These are phyloP conservation scores for Cosmia pyralina DNA, from an alignment of 2,888 invertebrate species.

Conservation along the genomic window DNA sequence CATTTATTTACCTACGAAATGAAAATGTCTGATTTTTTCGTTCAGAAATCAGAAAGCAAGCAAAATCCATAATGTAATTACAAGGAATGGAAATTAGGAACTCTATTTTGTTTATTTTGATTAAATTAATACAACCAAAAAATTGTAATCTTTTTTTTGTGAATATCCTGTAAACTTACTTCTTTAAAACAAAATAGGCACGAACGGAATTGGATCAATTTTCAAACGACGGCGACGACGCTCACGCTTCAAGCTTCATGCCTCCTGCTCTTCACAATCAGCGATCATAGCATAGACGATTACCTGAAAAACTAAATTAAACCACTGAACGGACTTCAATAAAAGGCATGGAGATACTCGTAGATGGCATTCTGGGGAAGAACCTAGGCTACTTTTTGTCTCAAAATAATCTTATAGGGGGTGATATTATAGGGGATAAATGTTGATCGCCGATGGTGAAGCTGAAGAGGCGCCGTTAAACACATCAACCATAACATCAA, in stretches of 20 bases:
- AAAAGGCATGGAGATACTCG: too few relatives aligned
- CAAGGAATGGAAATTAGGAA: background rate
- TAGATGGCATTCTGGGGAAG: too few relatives aligned
- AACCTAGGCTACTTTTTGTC: too few relatives aligned
- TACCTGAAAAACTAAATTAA: too few relatives aligned
- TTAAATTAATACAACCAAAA: background rate
- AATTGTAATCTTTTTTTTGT: background rate
- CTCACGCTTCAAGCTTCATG: background rate
- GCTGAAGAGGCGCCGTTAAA: too few relatives aligned
- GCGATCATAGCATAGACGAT: too few relatives aligned
- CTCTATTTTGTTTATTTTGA: background rate
- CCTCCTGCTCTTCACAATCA: too few relatives aligned
- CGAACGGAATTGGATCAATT: background rate
- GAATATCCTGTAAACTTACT: background rate
- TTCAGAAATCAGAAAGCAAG: constrained; percentile 51
- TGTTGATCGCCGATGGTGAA: too few relatives aligned
- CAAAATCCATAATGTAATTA: constrained; percentile 9
- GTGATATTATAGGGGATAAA: too few relatives aligned
- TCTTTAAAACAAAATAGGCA: background rate
- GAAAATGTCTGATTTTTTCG: constrained; percentile 71
- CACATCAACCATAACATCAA: too few relatives aligned
- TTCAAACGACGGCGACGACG: constrained; percentile 24
- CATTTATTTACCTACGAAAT: constrained; percentile 73
- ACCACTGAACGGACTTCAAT: too few relatives aligned
- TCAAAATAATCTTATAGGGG: too few relatives aligned